These are phyloP conservation scores for Brachypteracias leptosomus DNA, from an alignment of 2,113 vertebrate genomes.

Conservation along the genomic window DNA sequence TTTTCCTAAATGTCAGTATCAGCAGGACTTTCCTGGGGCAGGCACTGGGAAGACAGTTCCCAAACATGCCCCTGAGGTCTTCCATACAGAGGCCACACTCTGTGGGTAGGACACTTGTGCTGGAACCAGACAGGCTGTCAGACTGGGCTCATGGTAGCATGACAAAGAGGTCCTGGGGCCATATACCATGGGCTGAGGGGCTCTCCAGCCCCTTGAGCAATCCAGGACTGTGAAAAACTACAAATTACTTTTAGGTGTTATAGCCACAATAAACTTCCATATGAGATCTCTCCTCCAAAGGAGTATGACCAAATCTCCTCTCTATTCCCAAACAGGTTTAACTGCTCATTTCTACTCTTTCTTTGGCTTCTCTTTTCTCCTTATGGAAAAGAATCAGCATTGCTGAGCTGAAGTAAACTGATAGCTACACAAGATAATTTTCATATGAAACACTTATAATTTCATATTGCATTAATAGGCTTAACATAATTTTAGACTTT, in stretches of 20 bases:
- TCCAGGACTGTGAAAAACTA: neutral
- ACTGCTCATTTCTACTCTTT: neutral
- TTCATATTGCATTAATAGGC: slow-evolving; percentile 49
- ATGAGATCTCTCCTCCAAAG: neutral
- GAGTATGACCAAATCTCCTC: neutral
- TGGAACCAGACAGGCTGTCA: accelerated
- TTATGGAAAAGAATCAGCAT: neutral
- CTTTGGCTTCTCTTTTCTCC: neutral
- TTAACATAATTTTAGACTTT: slow-evolving; percentile 54
- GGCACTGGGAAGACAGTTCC: neutral
- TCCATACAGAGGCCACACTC: neutral
- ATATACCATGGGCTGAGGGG: neutral
- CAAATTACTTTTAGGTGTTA: neutral
- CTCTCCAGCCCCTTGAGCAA: neutral
- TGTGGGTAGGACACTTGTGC: neutral
- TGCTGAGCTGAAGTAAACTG: neutral
- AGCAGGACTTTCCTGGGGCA: neutral
- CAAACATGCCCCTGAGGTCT: neutral
- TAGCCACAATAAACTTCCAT: neutral
- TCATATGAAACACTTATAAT: slow-evolving; percentile 23
- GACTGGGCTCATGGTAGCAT: neutral
- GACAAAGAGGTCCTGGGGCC: no score
- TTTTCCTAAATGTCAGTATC: neutral
- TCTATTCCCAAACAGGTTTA: neutral
- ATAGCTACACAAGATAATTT: slow-evolving; percentile 32